Base-by-base conservation (phyloP, 2,113 vertebrate species). In the Merops nubicus region DNA sequence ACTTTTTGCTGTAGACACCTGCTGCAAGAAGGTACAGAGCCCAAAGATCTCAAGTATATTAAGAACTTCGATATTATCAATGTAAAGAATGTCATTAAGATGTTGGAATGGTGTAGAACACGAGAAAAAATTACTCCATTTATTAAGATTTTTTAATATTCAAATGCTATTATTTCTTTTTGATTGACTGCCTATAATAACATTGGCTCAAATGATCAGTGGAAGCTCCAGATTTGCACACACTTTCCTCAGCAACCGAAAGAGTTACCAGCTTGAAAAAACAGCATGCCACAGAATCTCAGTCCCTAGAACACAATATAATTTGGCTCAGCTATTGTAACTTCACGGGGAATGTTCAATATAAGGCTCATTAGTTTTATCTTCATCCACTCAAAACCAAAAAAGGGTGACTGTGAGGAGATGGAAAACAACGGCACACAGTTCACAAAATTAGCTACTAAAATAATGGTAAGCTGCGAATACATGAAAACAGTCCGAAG, bases 251-350 rank as follows among this genome's bases (percentile, higher is more conserved):
- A 69, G 60, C 43, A 93, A 89, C 31, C 76, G 88, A 82, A 43
- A 6, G 4, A 74, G 72, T 79, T 86, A 91, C 11, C 62, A 70
- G 42, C 79, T 67, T 88, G 88, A 93, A 93, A 94, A 90, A 90
- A 12, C 51, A 88, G 75, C 56, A 77, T 53, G 59, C n/a, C 72
- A 91, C n/a, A 94, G 56, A 95, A 94, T 45, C 42, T 60, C 79
- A 86, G 68, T 62, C 76, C 78, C 91, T 87, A 79, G 92, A 94
- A 84, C 79, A 84, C 60, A 84, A 36, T 75, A 42, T 60, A 84
- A 92, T 75, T 45, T 62, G 47, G 43, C 75, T 84, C 91, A 84
- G 68, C 59, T 65, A 87, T 9, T 87, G 2, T 42, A 89, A 77
- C 51, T 28, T 22, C 40, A 90, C 9, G 43, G 29, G 38, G 51